These are phyloP conservation scores for Chionomys nivalis DNA, from an alignment of 2,113 vertebrate genomes.

Conservation along the genomic window DNA sequence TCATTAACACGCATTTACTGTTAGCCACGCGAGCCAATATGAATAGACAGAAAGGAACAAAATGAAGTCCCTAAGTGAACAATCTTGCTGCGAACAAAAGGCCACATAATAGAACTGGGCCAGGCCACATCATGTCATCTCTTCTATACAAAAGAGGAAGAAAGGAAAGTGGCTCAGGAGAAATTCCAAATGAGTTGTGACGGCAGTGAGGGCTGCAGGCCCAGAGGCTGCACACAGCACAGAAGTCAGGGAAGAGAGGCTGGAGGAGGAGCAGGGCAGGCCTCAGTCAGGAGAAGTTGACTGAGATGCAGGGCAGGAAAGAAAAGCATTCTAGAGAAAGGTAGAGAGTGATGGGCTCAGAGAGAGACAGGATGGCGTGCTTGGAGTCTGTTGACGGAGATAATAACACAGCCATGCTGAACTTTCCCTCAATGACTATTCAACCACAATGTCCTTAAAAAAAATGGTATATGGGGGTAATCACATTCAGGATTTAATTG, in stretches of 20 bases:
- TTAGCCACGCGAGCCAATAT: not conserved
- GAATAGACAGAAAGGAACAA: not conserved
- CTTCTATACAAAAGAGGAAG: not conserved
- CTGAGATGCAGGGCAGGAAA: rapidly evolving
- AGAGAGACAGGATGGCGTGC: rapidly evolving
- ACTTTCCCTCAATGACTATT: not conserved
- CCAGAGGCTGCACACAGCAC: not conserved
- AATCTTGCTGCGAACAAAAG: not conserved
- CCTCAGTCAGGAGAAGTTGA: too few relatives aligned
- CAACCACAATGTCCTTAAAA: not conserved
- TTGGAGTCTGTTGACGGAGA: not conserved
- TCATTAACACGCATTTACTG: not conserved
- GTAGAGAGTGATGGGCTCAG: not conserved
- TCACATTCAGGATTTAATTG: not conserved
- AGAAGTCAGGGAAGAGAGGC: not conserved
- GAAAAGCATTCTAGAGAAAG: not conserved
- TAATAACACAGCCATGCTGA: not conserved
- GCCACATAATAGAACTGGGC: not conserved
- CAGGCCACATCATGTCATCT: not conserved
- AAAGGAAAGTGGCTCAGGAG: not conserved
- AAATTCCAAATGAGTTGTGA: not conserved
- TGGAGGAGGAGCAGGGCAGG: not conserved
- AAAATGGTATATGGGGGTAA: not conserved
- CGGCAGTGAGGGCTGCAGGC: not conserved
- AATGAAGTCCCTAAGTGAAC: not conserved